Evolutionary conservation across 2,797 vertebrate species (phyloP).

Genomic region (Falco biarmicus): DNA sequence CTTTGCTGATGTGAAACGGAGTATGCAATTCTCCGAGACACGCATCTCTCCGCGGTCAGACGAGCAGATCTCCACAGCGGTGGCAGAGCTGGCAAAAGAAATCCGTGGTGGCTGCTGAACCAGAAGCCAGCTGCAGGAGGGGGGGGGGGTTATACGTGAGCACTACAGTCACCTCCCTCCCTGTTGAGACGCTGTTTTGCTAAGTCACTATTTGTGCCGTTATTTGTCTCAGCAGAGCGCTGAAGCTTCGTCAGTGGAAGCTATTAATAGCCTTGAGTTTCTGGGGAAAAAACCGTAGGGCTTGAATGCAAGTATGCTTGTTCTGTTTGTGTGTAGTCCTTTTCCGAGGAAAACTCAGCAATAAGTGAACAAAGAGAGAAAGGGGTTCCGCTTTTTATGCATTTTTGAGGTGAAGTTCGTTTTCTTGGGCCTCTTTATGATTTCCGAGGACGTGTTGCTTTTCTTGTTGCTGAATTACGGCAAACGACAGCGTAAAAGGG

Average conservation of each 20-base stretch:
- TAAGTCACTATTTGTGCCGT: background rate
- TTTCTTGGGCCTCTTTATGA: background rate
- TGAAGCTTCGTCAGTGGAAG: background rate
- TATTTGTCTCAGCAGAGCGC: background rate
- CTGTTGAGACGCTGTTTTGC: background rate
- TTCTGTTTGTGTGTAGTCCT: background rate
- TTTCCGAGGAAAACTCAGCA: background rate
- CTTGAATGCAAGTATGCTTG: background rate
- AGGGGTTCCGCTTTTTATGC: background rate
- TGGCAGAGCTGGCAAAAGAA: background rate
- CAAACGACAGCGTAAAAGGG: background rate
- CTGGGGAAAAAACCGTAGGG: background rate
- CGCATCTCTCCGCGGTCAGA: background rate
- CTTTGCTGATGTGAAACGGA: background rate
- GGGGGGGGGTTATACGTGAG: background rate
- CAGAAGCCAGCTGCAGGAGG: background rate
- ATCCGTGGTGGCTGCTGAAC: background rate
- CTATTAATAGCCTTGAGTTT: constrained; percentile 47
- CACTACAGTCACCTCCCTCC: background rate
- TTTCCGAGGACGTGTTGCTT: background rate
- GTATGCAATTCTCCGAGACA: fast-evolving
- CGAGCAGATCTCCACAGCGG: background rate
- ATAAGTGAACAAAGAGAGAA: background rate
- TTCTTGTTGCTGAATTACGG: background rate
- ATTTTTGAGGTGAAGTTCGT: background rate